Conservation (phyloP, 2,113 vertebrate genomes). For the Petaurus breviceps region DNA sequence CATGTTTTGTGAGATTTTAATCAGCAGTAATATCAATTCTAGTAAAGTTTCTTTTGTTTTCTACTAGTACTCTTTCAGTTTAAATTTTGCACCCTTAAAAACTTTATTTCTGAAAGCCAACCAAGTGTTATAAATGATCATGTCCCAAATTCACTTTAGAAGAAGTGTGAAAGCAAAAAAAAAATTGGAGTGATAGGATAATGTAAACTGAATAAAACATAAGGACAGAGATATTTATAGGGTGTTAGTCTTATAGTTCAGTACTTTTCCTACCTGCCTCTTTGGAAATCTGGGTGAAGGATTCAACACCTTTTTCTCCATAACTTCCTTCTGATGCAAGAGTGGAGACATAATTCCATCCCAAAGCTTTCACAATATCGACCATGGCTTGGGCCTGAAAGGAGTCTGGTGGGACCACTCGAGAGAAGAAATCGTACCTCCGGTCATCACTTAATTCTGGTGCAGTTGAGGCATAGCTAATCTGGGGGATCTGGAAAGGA, state of each 20-base stretch:
- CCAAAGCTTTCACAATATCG: constrained; percentile 95
- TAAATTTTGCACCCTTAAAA: constrained; percentile 30
- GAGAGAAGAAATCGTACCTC: constrained; percentile 98
- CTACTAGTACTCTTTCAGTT: not conserved
- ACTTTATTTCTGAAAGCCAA: constrained; percentile 48
- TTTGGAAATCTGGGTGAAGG: constrained; percentile 97
- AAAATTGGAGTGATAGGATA: not conserved
- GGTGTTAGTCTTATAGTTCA: not conserved
- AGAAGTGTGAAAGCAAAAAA: not conserved
- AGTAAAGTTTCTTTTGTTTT: not conserved
- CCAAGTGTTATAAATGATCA: not conserved
- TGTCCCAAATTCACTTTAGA: not conserved
- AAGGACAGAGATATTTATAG: not conserved
- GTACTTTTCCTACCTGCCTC: constrained; percentile 91
- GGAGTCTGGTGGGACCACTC: constrained; percentile 98
- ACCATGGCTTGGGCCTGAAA: constrained; percentile 99
- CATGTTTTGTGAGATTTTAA: not conserved
- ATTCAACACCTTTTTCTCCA: constrained; percentile 98
- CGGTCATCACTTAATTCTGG: constrained; percentile 97
- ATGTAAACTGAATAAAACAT: not conserved
- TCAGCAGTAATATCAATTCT: not conserved
- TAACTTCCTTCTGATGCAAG: constrained; percentile 98
- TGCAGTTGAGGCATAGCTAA: constrained; percentile 98
- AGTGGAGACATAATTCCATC: constrained; percentile 98
- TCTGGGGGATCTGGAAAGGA: constrained; percentile 94